A percentile compares a stretch with the other conserved stretches of the same genome.
Conservation (phyloP, 92 coral and sea anemone genomes). For the Scolanthus callimorphus region DNA sequence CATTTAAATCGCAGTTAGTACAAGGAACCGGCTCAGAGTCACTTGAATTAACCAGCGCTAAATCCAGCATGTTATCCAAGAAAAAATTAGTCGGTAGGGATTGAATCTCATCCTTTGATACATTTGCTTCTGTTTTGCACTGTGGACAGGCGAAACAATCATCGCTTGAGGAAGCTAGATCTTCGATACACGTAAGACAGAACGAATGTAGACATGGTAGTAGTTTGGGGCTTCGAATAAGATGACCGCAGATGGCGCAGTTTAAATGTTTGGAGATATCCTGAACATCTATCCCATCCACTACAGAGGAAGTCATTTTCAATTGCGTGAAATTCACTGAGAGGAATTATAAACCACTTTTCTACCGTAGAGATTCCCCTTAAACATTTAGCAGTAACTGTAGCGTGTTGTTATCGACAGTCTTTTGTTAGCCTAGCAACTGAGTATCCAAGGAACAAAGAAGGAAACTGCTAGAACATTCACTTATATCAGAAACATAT, state of each 20-base stretch:
- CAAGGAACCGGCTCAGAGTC: slow-evolving; percentile 75
- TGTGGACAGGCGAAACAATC: slow-evolving; percentile 68
- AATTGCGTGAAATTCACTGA: not conserved
- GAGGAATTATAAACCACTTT: no score
- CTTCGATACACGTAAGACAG: slow-evolving; percentile 76
- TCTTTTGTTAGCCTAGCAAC: no score
- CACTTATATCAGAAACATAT: no score
- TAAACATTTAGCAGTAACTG: no score
- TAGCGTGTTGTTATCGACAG: no score
- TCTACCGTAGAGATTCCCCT: no score
- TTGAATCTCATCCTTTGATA: slow-evolving; percentile 47
- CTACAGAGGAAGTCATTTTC: slow-evolving; percentile 61
- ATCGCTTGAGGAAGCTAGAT: slow-evolving; percentile 33
- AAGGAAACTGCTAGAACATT: no score
- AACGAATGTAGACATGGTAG: slow-evolving; percentile 92
- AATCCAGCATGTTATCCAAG: slow-evolving; percentile 80
- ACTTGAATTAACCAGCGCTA: slow-evolving; percentile 75
- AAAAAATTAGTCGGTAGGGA: slow-evolving; percentile 71
- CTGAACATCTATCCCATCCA: slow-evolving; percentile 75
- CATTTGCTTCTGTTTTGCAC: slow-evolving; percentile 69
- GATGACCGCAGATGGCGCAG: slow-evolving; percentile 63
- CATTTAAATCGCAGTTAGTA: slow-evolving; percentile 73
- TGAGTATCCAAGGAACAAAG: no score
- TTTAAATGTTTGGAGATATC: slow-evolving; percentile 73
- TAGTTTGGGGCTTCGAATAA: slow-evolving; percentile 83